A percentile compares a stretch with the other conserved stretches of the same genome.
Evolutionary conservation across 2,797 vertebrate species (phyloP).

Genomic region (Crenichthys baileyi): DNA sequence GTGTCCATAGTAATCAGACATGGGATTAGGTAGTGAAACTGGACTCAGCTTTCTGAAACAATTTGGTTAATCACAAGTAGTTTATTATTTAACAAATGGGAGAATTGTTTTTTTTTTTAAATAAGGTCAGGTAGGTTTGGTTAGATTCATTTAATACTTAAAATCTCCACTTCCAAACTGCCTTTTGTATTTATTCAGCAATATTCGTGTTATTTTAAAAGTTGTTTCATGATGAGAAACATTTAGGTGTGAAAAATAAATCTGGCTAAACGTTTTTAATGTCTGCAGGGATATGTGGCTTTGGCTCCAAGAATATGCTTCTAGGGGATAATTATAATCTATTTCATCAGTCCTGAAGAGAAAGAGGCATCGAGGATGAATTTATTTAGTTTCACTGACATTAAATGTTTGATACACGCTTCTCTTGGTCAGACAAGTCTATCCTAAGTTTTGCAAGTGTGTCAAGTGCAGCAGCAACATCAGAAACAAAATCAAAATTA

Average conservation of each 20-base stretch:
- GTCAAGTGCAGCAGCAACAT: not conserved
- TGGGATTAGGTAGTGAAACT: not conserved
- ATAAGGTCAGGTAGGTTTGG: not conserved
- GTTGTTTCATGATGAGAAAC: not conserved
- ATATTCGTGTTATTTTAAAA: not conserved
- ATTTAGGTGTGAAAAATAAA: not conserved
- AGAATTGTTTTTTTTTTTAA: not conserved
- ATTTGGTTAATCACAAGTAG: not conserved
- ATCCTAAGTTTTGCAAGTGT: not conserved
- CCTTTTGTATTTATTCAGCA: not conserved
- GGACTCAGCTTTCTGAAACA: no score
- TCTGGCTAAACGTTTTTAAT: not conserved
- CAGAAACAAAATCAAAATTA: not conserved
- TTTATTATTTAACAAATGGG: not conserved
- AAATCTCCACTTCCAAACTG: not conserved
- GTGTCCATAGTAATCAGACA: not conserved
- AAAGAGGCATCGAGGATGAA: not conserved
- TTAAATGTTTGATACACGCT: not conserved
- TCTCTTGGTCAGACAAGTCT: not conserved
- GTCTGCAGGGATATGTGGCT: not conserved
- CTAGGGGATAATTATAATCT: not conserved
- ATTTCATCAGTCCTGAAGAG: not conserved
- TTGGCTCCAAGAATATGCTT: not conserved
- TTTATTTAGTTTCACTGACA: not conserved
- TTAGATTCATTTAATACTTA: not conserved